phyloP scores from a whole-genome alignment of 2,888 invertebrate species.

The Tipula lateralis region DNA sequence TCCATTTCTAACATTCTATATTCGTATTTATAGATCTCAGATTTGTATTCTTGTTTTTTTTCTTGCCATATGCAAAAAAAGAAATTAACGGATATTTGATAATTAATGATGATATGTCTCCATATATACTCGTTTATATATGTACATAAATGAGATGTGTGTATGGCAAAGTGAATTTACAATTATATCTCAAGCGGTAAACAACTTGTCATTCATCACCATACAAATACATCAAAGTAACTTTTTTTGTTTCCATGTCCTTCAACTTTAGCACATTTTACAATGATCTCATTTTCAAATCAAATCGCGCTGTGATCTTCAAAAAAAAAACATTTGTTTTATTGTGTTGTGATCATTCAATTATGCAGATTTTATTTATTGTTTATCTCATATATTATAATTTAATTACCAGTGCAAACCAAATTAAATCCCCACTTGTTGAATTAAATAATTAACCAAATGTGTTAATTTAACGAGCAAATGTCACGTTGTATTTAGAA shows the following conservation, averaged over 20 bases:
- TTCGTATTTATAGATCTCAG: neutral
- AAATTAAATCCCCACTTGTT: constrained; percentile 9
- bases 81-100: constrained; percentile 11
- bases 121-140: neutral
- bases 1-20: neutral
- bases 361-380: neutral
- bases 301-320: neutral
- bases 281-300: neutral
- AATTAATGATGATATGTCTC: neutral
- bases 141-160: no score
- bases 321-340: neutral
- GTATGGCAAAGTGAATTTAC: neutral
- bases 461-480: constrained; percentile 1
- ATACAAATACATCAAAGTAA: neutral
- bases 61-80: neutral
- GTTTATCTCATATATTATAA: neutral
- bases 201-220: neutral
- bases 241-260: neutral
- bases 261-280: constrained; percentile 1
- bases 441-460: neutral
- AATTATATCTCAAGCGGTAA: neutral
- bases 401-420: constrained; percentile 24
- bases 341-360: constrained; percentile 4
- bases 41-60: neutral
- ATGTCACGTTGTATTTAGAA: neutral